Evolutionary conservation across 1,140 invertebrate genomes (phyloP).

Genomic region (Cyclargus thomasi): DNA sequence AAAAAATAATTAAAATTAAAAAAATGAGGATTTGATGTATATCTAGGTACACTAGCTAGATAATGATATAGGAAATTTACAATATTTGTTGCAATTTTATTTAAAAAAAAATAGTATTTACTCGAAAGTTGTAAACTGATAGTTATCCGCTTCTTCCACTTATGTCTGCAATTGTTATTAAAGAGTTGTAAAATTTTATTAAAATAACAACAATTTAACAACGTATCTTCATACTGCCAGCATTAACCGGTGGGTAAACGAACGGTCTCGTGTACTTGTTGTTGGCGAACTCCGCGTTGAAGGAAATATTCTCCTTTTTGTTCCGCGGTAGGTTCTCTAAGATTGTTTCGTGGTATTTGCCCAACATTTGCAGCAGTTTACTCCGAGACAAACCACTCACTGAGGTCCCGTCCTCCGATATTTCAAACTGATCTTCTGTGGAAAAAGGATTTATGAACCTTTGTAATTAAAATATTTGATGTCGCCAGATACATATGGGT

Average conservation of each 20-base stretch:
- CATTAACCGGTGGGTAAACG: slow-evolving; percentile 32
- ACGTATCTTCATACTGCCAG: background rate
- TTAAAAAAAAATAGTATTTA: no score
- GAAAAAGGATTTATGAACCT: no score
- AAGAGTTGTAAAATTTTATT: no score
- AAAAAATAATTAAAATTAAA: no score
- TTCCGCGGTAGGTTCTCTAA: background rate
- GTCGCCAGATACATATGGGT: background rate
- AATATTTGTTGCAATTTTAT: no score
- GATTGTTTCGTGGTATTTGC: background rate
- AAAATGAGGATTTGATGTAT: no score
- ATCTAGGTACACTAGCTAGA: no score
- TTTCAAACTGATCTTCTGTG: background rate
- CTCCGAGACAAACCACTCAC: slow-evolving; percentile 77
- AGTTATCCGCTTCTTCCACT: no score
- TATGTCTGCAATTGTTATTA: no score
- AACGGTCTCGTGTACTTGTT: slow-evolving; percentile 48
- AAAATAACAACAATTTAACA: background rate
- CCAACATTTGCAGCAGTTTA: slow-evolving; percentile 30
- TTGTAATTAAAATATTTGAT: no score
- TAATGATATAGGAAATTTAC: no score
- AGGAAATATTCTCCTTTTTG: slow-evolving; percentile 14
- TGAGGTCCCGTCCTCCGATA: slow-evolving; percentile 38
- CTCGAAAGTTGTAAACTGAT: no score
- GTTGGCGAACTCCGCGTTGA: slow-evolving; percentile 46